Evolutionary conservation across 2,797 vertebrate species (phyloP), one percentile per base, ranked within the genome.

Genomic region (Hipposideros larvatus): DNA sequence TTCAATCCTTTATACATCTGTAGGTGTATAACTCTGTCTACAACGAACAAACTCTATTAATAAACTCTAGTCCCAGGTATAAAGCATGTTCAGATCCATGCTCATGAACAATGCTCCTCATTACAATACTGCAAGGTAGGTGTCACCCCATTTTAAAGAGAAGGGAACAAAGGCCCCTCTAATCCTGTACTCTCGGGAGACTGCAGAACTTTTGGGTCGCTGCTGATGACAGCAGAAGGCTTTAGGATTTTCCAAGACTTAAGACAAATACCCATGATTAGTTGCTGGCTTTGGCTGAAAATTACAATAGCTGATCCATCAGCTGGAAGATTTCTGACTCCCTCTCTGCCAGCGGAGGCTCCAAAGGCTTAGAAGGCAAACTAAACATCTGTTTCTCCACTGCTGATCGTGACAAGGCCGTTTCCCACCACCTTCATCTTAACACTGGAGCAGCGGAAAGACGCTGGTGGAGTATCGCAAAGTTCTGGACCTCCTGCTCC

Each of bases 321-420:
- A 0, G 82, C 88, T 80, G 37, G 84, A 66, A 87, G 86, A 65
- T 83, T 86, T 96, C 91, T 74, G 80, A 94, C 43, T 75, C 75
- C 84, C 28, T 75, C 10, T 61, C 74, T 80, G 80, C 59, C 61
- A 59, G 93, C 59, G 70, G 11, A 65, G 65, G n/a, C 66, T 78
- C 75, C 22, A 34, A 13, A 37, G 68, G 90, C 83, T 94, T 57
- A 61, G 74, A 34, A 24, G 37, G 37, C 80, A 73, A 89, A 22
- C 59, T 28, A 43, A 91, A 87, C 51, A 51, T 22, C 90, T 92
- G 75, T 71, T 43, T 77, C 63, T 37, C 90, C 65, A 31, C 57
- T 41, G 75, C 79, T 24, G 84, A 46, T 41, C 85, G 53, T 0
- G 1, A 41, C n/a, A 59, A 41, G 63, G 68, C 63, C 18, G 59